Evolutionary conservation across 2,888 invertebrate genomes (phyloP).

Genomic region (Polydrusus tereticollis): DNA sequence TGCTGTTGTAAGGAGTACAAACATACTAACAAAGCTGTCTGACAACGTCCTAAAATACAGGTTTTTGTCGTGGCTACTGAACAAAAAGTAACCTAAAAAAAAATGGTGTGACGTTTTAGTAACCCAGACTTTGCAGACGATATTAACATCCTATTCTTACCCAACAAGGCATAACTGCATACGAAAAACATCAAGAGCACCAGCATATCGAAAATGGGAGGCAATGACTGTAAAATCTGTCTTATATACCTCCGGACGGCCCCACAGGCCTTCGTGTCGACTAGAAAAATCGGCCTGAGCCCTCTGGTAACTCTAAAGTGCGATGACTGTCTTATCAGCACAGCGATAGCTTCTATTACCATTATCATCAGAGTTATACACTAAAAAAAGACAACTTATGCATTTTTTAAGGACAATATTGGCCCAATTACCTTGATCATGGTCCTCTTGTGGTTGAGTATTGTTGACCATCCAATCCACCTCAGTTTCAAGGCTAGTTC

Average conservation of each 20-base stretch:
- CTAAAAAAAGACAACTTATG: constrained; percentile 68
- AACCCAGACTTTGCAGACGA: too few relatives aligned
- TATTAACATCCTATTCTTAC: constrained; percentile 16
- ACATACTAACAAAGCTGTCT: constrained; percentile 89
- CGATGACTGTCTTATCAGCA: constrained; percentile 83
- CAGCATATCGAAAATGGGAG: constrained; percentile 91
- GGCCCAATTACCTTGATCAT: constrained; percentile 88
- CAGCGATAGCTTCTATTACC: constrained; percentile 85
- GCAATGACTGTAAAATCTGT: constrained; percentile 87
- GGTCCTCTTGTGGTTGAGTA: constrained; percentile 86
- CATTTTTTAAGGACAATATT: neutral
- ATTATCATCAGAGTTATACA: constrained; percentile 82
- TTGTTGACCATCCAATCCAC: constrained; percentile 89
- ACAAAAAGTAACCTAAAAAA: constrained; percentile 79
- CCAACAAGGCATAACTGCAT: constrained; percentile 82
- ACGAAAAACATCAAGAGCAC: constrained; percentile 87
- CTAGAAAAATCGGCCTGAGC: constrained; percentile 87
- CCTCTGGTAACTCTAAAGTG: constrained; percentile 91
- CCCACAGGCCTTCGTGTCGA: constrained; percentile 87
- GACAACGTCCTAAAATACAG: constrained; percentile 84
- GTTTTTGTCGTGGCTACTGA: constrained; percentile 80
- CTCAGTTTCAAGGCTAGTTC: constrained; percentile 84
- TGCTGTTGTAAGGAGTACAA: constrained; percentile 90
- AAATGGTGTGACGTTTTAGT: too few relatives aligned
- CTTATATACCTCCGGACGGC: constrained; percentile 82